Conservation (phyloP, 2,888 invertebrate genomes). For the Trisateles emortualis region DNA sequence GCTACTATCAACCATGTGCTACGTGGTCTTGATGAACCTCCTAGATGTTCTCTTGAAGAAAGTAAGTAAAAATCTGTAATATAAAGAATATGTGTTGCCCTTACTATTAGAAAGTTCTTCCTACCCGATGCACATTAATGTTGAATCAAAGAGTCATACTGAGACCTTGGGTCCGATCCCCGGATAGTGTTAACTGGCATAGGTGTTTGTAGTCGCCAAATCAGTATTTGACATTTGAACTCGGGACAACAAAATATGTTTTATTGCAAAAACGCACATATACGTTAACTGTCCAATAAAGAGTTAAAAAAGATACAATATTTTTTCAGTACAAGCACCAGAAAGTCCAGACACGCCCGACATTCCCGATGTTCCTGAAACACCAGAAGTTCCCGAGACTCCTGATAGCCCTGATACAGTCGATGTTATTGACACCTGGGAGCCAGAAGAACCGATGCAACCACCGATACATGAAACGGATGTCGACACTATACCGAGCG, state of each 20-base stretch:
- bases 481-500: constrained; percentile 28
- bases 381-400: constrained; percentile 3
- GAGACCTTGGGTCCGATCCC: too few species aligned
- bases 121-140: too few species aligned
- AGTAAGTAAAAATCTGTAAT: constrained; percentile 58
- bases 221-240: too few species aligned
- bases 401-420: constrained; percentile 1
- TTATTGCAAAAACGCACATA: too few species aligned
- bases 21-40: constrained; percentile 89
- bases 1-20: constrained; percentile 93
- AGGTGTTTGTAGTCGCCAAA: too few species aligned
- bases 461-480: constrained; percentile 20
- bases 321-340: constrained; percentile 45
- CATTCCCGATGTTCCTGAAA: not conserved
- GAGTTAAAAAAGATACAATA: too few species aligned
- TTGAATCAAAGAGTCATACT: too few species aligned
- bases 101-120: not conserved
- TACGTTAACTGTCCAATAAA: too few species aligned
- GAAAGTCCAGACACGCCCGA: constrained; percentile 16
- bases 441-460: constrained; percentile 18
- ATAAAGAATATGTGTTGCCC: not conserved
- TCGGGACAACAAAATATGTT: too few species aligned
- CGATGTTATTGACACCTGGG: constrained; percentile 13
- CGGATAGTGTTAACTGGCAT: too few species aligned
- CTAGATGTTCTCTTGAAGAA: constrained; percentile 76